Base-by-base conservation (phyloP, 1,140 invertebrate genomes). In the Parasteatoda tepidariorum region DNA sequence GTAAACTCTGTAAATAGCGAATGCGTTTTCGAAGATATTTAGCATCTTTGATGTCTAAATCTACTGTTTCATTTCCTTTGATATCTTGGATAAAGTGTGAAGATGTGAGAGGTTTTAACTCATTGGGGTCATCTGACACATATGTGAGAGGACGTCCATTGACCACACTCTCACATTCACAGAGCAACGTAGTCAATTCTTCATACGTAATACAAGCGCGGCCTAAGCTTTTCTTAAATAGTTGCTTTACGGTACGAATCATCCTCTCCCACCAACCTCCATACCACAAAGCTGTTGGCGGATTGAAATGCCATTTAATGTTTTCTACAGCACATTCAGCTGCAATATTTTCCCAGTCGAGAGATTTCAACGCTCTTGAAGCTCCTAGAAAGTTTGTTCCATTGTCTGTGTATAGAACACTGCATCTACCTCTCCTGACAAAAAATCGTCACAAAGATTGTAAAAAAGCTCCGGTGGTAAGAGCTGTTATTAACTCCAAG, bases 301-400 rank as follows among this genome's bases (percentile, higher is more conserved):
- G 62, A 33, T 31, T 79, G 15, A 67, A 57, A 7, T n/a, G 9
- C 54, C 54, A 74, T 24, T 74, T 59, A 33, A 74, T 61, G n/a
- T 34, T 59, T 24, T 4, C 22, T 31, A 38, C 11, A 15, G 30
- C 64, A 38, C 57, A 18, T 61, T 61, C 64, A 15, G 18, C 13
- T 67, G 24, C 3, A 26, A 62, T 70, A 9, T 24, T 26, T 11
- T 70, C 22, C 38, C 67, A 70, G 24, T 48, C 70, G 13, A 73
- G 18, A 31, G 3, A 15, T n/a, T 73, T 28, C 26, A 73, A 24
- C 2, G 26, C 70, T 6, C 33, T 55, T 33, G 85, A 66, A 0
- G 86, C 83, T 11, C 87, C 88, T 6, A 86, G 54, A 79, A 90
- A 90, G 76, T 90, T 89, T 2, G 88, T 89, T 18, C 88, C 87